Percentiles rank a stretch among this genome's conserved stretches.
Evolutionary conservation across 2,888 invertebrate species (phyloP).

Genomic region (Thalpophila matura): DNA sequence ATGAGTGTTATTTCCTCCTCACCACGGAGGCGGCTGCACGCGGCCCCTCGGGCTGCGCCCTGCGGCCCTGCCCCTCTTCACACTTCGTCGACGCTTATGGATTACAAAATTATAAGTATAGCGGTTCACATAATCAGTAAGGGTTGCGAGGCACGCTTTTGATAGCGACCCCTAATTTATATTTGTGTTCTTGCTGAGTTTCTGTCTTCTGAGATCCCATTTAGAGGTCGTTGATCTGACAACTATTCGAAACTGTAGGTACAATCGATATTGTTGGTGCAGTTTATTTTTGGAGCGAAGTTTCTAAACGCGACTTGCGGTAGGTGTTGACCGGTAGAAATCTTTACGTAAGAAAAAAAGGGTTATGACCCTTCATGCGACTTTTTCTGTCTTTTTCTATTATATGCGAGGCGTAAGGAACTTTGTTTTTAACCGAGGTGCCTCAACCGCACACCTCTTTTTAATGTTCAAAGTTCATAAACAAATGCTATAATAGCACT

Average conservation of each 20-base stretch:
- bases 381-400: too few relatives aligned
- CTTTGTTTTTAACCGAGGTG: too few relatives aligned
- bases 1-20: constrained; percentile 39
- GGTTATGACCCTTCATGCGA: too few relatives aligned
- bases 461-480: too few relatives aligned
- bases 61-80: constrained; percentile 26
- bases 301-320: too few relatives aligned
- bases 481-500: too few relatives aligned
- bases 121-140: constrained; percentile 35
- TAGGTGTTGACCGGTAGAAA: too few relatives aligned
- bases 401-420: too few relatives aligned
- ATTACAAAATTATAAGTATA: constrained; percentile 47
- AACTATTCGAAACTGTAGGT: not conserved
- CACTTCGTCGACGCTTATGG: constrained; percentile 50
- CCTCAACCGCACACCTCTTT: too few relatives aligned
- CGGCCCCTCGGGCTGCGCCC: constrained; percentile 12
- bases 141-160: constrained; percentile 31
- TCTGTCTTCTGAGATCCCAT: not conserved
- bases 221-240: constrained; percentile 18
- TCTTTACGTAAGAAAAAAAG: too few relatives aligned
- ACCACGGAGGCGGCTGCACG: not conserved
- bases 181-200: constrained; percentile 23
- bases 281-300: constrained; percentile 2
- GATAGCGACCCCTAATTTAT: constrained; percentile 20
- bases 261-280: constrained; percentile 7